A percentile compares a stretch with the other conserved stretches of the same genome.
Evolutionary conservation across 2,888 invertebrate species (phyloP).

Genomic region (Hyposoter didymator): DNA sequence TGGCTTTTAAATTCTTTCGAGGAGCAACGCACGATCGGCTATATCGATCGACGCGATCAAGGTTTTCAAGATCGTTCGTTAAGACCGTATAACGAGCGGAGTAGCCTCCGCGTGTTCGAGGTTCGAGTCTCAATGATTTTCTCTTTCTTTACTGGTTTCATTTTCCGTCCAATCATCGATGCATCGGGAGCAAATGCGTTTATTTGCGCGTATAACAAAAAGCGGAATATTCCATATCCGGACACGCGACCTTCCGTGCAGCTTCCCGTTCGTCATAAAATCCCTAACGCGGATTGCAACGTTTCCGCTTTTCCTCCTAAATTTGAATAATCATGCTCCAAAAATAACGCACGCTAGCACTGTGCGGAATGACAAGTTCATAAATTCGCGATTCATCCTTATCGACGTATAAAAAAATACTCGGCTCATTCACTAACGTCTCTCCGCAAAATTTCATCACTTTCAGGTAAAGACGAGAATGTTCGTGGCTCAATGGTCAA

Average conservation of each 20-base stretch:
- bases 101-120: slow-evolving; percentile 52
- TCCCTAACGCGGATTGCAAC: background rate
- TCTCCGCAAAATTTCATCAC: background rate
- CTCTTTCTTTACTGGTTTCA: slow-evolving; percentile 8
- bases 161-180: slow-evolving; percentile 41
- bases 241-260: slow-evolving; percentile 40
- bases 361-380: background rate
- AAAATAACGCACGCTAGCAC: background rate
- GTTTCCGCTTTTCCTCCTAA: background rate
- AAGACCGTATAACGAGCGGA: slow-evolving; percentile 20
- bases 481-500: slow-evolving; percentile 52
- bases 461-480: slow-evolving; percentile 26
- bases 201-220: slow-evolving; percentile 20
- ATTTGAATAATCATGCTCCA: background rate
- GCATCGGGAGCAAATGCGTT: slow-evolving; percentile 29
- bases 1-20: background rate
- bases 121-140: slow-evolving; percentile 47
- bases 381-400: background rate
- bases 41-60: background rate
- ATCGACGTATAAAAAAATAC: background rate
- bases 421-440: background rate
- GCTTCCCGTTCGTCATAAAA: slow-evolving; percentile 45
- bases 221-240: slow-evolving; percentile 51
- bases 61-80: slow-evolving; percentile 55
- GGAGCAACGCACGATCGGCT: background rate